These are phyloP conservation scores for Tachina grossa DNA, from an alignment of 2,888 invertebrate genomes.

Conservation along the genomic window DNA sequence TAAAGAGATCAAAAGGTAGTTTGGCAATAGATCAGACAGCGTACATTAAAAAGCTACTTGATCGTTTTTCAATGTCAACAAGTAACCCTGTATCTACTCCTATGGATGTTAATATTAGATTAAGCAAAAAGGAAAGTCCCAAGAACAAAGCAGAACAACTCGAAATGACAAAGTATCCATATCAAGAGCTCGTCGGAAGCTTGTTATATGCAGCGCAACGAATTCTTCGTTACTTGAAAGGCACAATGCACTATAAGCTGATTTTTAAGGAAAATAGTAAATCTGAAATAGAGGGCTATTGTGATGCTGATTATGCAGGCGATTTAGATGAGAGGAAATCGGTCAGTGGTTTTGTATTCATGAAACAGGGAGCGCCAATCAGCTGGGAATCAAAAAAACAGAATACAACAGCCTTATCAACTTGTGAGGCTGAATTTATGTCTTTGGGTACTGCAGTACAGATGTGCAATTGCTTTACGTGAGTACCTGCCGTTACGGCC, in stretches of 20 bases:
- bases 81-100: conserved; percentile 51
- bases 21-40: conserved; percentile 33
- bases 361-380: conserved; percentile 30
- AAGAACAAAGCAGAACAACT: background rate
- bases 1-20: background rate
- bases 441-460: conserved; percentile 20
- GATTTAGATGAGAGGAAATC: conserved; percentile 24
- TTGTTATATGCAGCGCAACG: conserved; percentile 24
- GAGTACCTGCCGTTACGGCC: no score
- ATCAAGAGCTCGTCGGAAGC: conserved; percentile 11
- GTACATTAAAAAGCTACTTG: conserved; percentile 31
- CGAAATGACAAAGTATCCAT: conserved; percentile 39
- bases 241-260: no score
- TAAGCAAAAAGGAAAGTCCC: conserved; percentile 34
- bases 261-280: conserved; percentile 73
- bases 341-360: conserved; percentile 28
- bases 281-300: conserved; percentile 81
- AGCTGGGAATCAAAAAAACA: conserved; percentile 27
- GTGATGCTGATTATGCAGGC: conserved; percentile 60
- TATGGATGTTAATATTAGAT: conserved; percentile 58
- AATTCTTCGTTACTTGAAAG: conserved; percentile 14
- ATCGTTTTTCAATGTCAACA: conserved; percentile 34
- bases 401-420: no score
- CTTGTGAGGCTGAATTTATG: conserved; percentile 52
- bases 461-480: no score